A percentile compares a stretch with the other conserved stretches of the same genome.
These are phyloP conservation scores for Pseudococcus viburni DNA, from an alignment of 2,888 invertebrate genomes.

Conservation along the genomic window DNA sequence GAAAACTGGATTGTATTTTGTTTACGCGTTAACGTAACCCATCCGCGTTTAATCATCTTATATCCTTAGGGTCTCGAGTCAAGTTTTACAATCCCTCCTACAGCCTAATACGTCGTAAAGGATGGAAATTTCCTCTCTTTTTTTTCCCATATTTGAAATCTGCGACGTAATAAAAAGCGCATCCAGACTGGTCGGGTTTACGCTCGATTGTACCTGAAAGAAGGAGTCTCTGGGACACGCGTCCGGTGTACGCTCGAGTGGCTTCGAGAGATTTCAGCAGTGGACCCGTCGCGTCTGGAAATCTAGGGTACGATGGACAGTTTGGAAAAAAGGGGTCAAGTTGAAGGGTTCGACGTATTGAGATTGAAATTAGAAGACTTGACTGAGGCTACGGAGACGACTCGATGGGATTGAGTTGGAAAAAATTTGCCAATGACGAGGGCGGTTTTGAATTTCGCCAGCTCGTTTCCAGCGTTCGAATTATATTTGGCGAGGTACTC, in stretches of 20 bases:
- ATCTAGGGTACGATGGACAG: not conserved
- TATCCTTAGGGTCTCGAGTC: slow-evolving; percentile 15
- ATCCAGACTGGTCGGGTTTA: not conserved
- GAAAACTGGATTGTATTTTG: not conserved
- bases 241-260: slow-evolving; percentile 31
- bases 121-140: not conserved
- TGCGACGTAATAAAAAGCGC: not conserved
- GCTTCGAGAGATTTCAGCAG: not conserved
- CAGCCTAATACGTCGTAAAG: not conserved
- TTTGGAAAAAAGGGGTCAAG: not conserved
- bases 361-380: not conserved
- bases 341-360: slow-evolving; percentile 12
- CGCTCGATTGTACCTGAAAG: slow-evolving; percentile 32
- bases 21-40: slow-evolving; percentile 13
- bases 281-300: not conserved
- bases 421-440: not conserved
- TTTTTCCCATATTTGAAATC: too few species aligned
- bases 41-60: slow-evolving; percentile 28
- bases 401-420: not conserved
- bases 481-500: not conserved
- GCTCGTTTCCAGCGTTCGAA: not conserved
- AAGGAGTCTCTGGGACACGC: not conserved
- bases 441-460: not conserved
- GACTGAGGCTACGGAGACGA: not conserved
- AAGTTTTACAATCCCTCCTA: not conserved